Evolutionary conservation across 2,113 vertebrate genomes (phyloP), one percentile per base, ranked within the genome.

Genomic region (Sisor rabdophorus): DNA sequence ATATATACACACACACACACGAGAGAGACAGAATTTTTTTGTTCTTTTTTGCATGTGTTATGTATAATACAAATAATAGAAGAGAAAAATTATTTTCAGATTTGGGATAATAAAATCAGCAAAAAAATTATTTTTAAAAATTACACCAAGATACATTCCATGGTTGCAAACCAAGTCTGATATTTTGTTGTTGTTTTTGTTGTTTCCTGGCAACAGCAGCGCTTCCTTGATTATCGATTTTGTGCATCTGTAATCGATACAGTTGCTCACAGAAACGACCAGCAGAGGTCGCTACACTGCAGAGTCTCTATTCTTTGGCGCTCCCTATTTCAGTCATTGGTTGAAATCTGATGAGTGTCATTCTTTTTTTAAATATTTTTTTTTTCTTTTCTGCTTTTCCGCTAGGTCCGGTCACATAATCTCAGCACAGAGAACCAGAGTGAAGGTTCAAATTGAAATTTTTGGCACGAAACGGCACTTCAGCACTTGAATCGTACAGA

Each of bases 1-100:
- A 36, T 36, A 36, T 36, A 36, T 36, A 36, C 32, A 36, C 7
- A 36, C 32, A 36, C 32, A 36, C 32, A 36, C 7, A 4, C 32
- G 32, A 7, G 32, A 4, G 32, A 7, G 32, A n/a, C n/a, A n/a
- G n/a, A n/a, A n/a, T 36, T 36, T 36, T 94, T 91, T 94, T 91
- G 94, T 91, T 94, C 94, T 93, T 82, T 88, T 95, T 92, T 91
- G 94, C 95, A 96, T 96, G 94, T 95, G 88, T 94, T 94, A n/a
- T 91, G 89, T 93, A 85, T 92, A 91, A 92, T 88, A 93, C 90
- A 94, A 91, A 85, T 92, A 91, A 92, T 88, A 93, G 90, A 94
- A 91, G 89, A 93, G 89, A 85, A 63, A 76, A 85, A 87, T 91
- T 89, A 88, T 94, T 94, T 94, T 92, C 89, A 91, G 85, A 88